phyloP scores from a whole-genome alignment of 2,888 invertebrate species.

The Blastobasis adustella region DNA sequence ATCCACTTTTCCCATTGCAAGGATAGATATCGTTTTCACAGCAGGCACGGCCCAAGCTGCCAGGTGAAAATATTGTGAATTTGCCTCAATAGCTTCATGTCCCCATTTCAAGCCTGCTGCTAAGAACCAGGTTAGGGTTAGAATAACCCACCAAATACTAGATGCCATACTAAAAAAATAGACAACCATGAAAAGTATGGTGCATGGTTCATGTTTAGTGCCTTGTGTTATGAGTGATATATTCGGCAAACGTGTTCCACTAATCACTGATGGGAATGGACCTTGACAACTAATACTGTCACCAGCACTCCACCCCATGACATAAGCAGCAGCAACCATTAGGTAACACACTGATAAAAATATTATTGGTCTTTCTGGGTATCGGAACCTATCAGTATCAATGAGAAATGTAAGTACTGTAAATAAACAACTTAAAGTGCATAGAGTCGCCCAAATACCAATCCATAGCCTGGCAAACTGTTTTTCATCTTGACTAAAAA shows the following conservation, averaged over 20 bases:
- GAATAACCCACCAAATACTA: constrained; percentile 97
- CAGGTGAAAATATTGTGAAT: constrained; percentile 97
- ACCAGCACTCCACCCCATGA: constrained; percentile 88
- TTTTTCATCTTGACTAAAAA: constrained; percentile 88
- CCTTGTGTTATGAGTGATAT: constrained; percentile 92
- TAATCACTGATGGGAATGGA: constrained; percentile 82
- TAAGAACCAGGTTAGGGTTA: constrained; percentile 97
- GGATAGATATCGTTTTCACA: constrained; percentile 94
- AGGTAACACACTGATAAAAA: constrained; percentile 97
- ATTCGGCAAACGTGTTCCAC: constrained; percentile 82
- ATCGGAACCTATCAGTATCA: constrained; percentile 95
- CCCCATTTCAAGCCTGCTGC: constrained; percentile 98
- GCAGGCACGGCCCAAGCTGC: constrained; percentile 99
- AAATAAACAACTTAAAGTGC: constrained; percentile 93
- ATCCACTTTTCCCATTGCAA: constrained; percentile 97
- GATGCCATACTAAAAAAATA: constrained; percentile 98
- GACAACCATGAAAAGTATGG: constrained; percentile 95
- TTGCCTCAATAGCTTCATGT: constrained; percentile 97
- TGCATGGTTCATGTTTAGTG: constrained; percentile 87
- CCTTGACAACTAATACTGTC: constrained; percentile 89
- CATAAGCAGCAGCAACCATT: constrained; percentile 94
- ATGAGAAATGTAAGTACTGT: constrained; percentile 94
- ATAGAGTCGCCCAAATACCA: constrained; percentile 93
- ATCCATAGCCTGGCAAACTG: constrained; percentile 93
- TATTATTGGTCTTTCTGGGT: constrained; percentile 98